Conservation (phyloP, 2,113 vertebrate species). For the Antechinus stuartii region DNA sequence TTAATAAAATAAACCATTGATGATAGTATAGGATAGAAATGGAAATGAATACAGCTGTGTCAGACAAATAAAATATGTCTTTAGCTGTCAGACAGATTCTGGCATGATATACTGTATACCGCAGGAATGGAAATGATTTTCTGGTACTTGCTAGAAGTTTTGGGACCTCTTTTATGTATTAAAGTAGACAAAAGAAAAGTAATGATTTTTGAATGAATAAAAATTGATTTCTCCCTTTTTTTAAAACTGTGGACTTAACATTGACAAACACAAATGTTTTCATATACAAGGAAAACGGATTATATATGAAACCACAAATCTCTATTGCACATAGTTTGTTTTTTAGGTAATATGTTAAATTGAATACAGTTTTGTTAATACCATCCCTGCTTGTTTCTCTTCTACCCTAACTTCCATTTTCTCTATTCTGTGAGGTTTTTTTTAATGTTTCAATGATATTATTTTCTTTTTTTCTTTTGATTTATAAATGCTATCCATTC, state of each 20-base stretch:
- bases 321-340: neutral
- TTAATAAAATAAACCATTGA: neutral
- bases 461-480: neutral
- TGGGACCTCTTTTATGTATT: neutral
- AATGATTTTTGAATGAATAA: neutral
- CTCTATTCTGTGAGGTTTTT: neutral
- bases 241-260: neutral
- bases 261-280: neutral
- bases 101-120: neutral
- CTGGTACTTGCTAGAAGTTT: neutral
- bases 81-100: neutral
- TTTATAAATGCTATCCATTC: neutral
- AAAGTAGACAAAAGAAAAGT: constrained; percentile 27
- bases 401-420: neutral
- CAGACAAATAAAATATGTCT: neutral
- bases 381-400: neutral
- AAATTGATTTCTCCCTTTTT: neutral
- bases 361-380: neutral
- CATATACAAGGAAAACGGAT: neutral
- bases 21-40: neutral
- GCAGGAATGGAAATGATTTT: neutral
- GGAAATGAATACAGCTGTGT: neutral
- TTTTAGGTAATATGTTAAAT: too few relatives aligned
- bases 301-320: neutral
- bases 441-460: neutral